phyloP scores from a whole-genome alignment of 2,797 vertebrate species.

The Alosa sapidissima region DNA sequence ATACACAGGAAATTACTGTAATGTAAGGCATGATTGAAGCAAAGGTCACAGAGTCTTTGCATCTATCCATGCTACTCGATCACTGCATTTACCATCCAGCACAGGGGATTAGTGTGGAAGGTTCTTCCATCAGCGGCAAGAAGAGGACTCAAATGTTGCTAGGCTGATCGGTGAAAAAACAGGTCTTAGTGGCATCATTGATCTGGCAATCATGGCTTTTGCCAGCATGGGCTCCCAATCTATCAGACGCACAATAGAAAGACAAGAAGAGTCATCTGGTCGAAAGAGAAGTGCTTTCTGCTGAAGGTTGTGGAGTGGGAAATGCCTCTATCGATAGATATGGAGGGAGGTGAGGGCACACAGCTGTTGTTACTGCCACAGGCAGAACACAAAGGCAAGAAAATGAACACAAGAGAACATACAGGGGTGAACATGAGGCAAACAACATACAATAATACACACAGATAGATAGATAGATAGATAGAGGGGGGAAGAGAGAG shows the following conservation, averaged over 20 bases:
- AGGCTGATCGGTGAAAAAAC: neutral
- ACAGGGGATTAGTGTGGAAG: neutral
- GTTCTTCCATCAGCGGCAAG: neutral
- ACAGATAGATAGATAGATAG: neutral
- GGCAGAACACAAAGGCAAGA: neutral
- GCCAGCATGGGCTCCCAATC: neutral
- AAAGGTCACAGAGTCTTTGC: neutral
- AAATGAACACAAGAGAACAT: neutral
- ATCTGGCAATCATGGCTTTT: slow-evolving; percentile 16
- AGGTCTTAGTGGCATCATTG: neutral
- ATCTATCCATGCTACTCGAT: neutral
- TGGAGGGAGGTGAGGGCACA: neutral
- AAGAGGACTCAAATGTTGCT: neutral
- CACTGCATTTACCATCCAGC: neutral
- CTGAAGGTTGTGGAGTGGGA: neutral
- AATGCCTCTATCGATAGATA: neutral
- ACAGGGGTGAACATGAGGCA: neutral
- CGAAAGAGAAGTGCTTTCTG: neutral
- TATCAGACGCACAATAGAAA: neutral
- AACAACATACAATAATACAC: neutral
- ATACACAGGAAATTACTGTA: too few species aligned
- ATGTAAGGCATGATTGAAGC: neutral
- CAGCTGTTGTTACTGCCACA: neutral
- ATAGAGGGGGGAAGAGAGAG: neutral
- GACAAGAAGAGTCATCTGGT: neutral